Conservation (phyloP, 1,140 invertebrate genomes). For the Macrocentrus cingulum region DNA sequence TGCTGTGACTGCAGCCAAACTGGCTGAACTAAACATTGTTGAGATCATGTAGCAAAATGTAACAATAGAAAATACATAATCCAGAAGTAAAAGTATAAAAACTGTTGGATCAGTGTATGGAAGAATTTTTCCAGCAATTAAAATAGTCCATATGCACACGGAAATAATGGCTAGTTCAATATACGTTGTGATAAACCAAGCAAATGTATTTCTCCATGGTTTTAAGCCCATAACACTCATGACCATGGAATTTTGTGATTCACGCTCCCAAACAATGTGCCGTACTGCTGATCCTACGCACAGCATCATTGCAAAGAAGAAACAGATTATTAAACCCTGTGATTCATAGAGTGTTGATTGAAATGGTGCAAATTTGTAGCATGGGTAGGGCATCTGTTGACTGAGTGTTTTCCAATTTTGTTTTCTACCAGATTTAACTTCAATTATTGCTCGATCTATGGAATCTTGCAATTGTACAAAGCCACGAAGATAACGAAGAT, state of each 20-base stretch:
- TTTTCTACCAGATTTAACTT: slow-evolving; percentile 45
- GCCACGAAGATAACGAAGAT: slow-evolving; percentile 68
- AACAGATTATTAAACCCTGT: slow-evolving; percentile 64
- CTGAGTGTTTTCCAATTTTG: slow-evolving; percentile 62
- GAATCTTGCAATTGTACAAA: slow-evolving; percentile 70
- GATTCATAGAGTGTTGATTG: slow-evolving; percentile 67
- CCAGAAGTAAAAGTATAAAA: slow-evolving; percentile 60
- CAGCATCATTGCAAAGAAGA: slow-evolving; percentile 66
- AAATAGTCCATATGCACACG: slow-evolving; percentile 55
- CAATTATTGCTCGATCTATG: slow-evolving; percentile 65
- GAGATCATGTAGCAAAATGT: slow-evolving; percentile 71
- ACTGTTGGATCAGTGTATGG: slow-evolving; percentile 61
- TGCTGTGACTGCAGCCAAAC: slow-evolving; percentile 64
- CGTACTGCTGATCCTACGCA: slow-evolving; percentile 64
- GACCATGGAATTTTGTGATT: slow-evolving; percentile 69
- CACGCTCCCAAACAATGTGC: slow-evolving; percentile 67
- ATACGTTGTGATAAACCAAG: slow-evolving; percentile 64
- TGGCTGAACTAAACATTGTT: slow-evolving; percentile 66
- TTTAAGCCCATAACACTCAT: slow-evolving; percentile 71
- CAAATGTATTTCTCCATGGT: slow-evolving; percentile 62
- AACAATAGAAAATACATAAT: slow-evolving; percentile 63
- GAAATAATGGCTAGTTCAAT: slow-evolving; percentile 61
- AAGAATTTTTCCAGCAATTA: slow-evolving; percentile 61
- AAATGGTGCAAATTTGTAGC: slow-evolving; percentile 65
- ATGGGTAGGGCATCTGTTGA: slow-evolving; percentile 70